phyloP scores from a whole-genome alignment of 2,113 vertebrate genomes.

The Manacus vitellinus region DNA sequence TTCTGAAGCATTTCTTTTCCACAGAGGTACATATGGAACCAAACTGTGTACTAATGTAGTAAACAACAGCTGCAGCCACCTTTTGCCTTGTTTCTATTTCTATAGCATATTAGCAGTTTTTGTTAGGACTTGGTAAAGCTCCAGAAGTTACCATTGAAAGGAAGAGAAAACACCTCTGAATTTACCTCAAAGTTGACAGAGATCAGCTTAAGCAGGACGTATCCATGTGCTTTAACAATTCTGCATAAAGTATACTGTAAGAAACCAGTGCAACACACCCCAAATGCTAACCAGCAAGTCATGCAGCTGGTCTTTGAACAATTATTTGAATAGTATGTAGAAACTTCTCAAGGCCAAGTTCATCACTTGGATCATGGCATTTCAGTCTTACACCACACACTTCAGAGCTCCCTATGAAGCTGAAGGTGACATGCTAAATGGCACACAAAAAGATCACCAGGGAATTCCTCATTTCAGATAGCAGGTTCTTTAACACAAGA shows the following conservation, averaged over 20 bases:
- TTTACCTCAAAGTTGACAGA: neutral
- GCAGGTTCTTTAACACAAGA: neutral
- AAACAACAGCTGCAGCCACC: constrained; percentile 58
- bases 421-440: neutral
- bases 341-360: neutral
- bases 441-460: neutral
- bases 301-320: neutral
- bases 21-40: constrained; percentile 4
- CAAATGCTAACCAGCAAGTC: neutral
- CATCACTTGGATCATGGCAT: neutral
- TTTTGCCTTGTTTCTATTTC: constrained; percentile 12
- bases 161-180: neutral
- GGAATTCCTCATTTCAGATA: neutral
- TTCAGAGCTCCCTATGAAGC: neutral
- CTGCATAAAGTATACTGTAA: neutral
- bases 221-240: neutral
- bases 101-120: neutral
- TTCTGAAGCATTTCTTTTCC: constrained; percentile 15
- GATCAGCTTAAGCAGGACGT: neutral
- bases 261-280: neutral
- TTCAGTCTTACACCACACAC: neutral
- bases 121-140: neutral
- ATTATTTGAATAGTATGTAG: neutral
- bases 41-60: neutral
- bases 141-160: neutral